Percentiles rank a stretch among this genome's conserved stretches.
phyloP scores from a whole-genome alignment of 2,888 invertebrate genomes.

The Scaptomyza tumidula region DNA sequence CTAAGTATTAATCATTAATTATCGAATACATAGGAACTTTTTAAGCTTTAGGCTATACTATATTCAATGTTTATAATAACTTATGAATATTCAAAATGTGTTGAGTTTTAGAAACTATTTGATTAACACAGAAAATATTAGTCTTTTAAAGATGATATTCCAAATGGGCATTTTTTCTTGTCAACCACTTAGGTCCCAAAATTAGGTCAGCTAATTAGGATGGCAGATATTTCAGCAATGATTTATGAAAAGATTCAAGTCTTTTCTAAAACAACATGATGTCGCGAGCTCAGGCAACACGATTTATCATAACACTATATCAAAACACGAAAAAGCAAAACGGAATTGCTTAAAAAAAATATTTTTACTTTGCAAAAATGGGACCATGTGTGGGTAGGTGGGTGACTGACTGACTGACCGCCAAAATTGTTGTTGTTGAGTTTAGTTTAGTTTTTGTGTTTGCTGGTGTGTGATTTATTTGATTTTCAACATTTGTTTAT shows the following conservation, averaged over 20 bases:
- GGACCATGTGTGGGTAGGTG: slow-evolving; percentile 42
- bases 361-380: slow-evolving; percentile 18
- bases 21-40: slow-evolving; percentile 1
- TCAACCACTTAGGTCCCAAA: slow-evolving; percentile 16
- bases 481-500: slow-evolving; percentile 68
- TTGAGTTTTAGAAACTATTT: background rate
- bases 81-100: background rate
- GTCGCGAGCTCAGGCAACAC: slow-evolving; percentile 35
- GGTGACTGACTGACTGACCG: slow-evolving; percentile 36
- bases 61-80: background rate
- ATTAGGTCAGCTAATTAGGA: slow-evolving; percentile 56
- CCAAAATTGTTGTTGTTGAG: slow-evolving; percentile 25
- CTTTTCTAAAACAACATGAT: slow-evolving; percentile 43
- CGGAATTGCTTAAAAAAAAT: slow-evolving; percentile 52
- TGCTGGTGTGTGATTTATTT: slow-evolving; percentile 53
- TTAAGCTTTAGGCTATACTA: background rate
- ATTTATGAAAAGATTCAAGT: slow-evolving; percentile 10
- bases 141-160: background rate
- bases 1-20: slow-evolving; percentile 25
- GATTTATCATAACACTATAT: slow-evolving; percentile 47
- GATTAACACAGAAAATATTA: background rate
- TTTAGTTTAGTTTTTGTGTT: slow-evolving; percentile 1
- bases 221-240: slow-evolving; percentile 32
- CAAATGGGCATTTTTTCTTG: slow-evolving; percentile 12
- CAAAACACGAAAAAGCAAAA: slow-evolving; percentile 19